A percentile compares a stretch with the other conserved stretches of the same genome.
Evolutionary conservation across 2,888 invertebrate species (phyloP).

Genomic region (Epinotia nisella): DNA sequence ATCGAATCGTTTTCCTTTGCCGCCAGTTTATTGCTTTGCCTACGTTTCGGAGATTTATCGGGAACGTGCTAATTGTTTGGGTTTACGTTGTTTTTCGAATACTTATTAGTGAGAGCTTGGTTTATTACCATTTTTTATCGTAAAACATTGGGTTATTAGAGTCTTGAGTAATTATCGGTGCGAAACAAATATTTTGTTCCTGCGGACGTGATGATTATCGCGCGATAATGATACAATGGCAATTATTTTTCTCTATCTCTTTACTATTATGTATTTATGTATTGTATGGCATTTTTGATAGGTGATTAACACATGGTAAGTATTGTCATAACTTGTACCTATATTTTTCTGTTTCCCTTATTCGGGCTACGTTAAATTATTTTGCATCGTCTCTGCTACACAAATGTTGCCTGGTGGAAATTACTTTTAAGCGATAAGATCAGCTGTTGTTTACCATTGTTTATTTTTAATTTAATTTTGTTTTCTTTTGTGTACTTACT

Average conservation of each 20-base stretch:
- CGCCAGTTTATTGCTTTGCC: conserved; percentile 39
- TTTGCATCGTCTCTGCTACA: too few relatives aligned
- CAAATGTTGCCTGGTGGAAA: too few relatives aligned
- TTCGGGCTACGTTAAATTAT: too few relatives aligned
- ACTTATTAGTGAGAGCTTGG: conserved; percentile 15
- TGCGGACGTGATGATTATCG: neutral
- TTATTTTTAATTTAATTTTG: too few relatives aligned
- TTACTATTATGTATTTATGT: neutral
- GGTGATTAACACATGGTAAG: too few relatives aligned
- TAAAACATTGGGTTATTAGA: neutral
- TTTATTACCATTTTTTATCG: conserved; percentile 14
- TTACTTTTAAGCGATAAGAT: too few relatives aligned
- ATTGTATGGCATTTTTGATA: too few relatives aligned
- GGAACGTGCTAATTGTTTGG: conserved; percentile 33
- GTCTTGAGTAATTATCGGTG: neutral
- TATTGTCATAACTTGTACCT: neutral
- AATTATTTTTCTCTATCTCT: neutral
- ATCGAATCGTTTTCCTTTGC: conserved; percentile 32
- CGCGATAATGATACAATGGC: neutral
- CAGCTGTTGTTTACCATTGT: too few relatives aligned
- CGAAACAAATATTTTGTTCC: neutral
- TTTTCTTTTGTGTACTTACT: too few relatives aligned
- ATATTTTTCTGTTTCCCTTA: too few relatives aligned
- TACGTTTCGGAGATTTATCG: conserved; percentile 33
- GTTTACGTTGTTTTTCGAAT: conserved; percentile 29